Evolutionary conservation across 2,797 vertebrate genomes (phyloP).

Genomic region (Siniperca undulata): DNA sequence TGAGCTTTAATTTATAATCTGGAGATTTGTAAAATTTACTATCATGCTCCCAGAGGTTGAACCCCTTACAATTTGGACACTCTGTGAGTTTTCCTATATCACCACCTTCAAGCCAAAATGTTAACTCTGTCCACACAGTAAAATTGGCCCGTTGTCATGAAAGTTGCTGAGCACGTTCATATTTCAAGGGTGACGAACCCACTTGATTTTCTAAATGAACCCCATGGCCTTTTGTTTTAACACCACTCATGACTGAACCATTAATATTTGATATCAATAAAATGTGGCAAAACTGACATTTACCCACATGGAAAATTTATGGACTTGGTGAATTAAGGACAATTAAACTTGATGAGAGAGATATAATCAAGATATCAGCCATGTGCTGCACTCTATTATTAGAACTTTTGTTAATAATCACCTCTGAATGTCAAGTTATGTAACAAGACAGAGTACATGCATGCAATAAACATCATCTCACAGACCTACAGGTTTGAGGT

Average conservation of each 20-base stretch:
- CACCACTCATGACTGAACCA: background rate
- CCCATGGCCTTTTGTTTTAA: background rate
- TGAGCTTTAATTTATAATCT: background rate
- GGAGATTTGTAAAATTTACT: background rate
- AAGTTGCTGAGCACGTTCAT: background rate
- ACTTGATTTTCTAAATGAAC: background rate
- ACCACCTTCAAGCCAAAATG: background rate
- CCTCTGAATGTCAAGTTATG: conserved; percentile 12
- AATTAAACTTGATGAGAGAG: background rate
- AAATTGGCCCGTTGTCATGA: background rate
- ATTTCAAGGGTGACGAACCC: background rate
- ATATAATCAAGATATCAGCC: background rate
- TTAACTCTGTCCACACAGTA: background rate
- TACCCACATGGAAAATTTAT: background rate
- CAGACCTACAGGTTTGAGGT: background rate
- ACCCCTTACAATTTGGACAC: background rate
- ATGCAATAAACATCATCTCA: background rate
- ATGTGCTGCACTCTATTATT: background rate
- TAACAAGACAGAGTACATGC: conserved; percentile 24
- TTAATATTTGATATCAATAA: background rate
- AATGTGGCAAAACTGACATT: background rate
- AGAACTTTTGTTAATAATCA: conserved; percentile 30
- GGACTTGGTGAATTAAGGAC: background rate
- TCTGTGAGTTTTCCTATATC: background rate
- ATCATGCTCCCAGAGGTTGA: background rate